Conservation (phyloP, 2,888 invertebrate genomes). For the Lasioglossum zephyrum region DNA sequence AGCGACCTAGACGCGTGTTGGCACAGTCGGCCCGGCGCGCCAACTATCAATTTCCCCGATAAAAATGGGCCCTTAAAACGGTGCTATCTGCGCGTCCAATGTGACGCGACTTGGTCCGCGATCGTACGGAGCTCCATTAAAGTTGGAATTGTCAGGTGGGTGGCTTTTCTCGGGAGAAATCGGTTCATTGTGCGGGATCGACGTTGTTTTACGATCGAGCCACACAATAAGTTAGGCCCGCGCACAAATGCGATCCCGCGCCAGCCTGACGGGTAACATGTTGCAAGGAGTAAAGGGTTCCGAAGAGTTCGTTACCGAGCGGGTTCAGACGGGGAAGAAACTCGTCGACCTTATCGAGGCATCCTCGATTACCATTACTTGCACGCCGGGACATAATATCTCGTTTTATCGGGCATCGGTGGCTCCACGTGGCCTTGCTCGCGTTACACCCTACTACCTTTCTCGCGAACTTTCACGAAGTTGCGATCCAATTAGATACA, state of each 20-base stretch:
- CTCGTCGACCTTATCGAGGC: slow-evolving; percentile 58
- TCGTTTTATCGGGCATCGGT: slow-evolving; percentile 64
- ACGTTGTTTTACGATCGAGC: slow-evolving; percentile 64
- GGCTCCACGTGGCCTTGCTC: slow-evolving; percentile 40
- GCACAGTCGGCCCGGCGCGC: too few relatives aligned
- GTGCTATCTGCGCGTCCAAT: not conserved
- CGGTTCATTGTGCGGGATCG: slow-evolving; percentile 57
- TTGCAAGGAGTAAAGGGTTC: slow-evolving; percentile 40
- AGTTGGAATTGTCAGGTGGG: slow-evolving; percentile 3
- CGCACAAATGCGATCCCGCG: slow-evolving; percentile 41
- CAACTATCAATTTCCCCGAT: not conserved
- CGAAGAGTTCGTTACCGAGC: slow-evolving; percentile 51
- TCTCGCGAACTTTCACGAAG: slow-evolving; percentile 25
- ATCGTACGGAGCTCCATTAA: not conserved
- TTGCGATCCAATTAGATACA: slow-evolving; percentile 60
- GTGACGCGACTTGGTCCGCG: not conserved
- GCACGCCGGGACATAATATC: slow-evolving; percentile 60
- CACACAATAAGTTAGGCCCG: slow-evolving; percentile 54
- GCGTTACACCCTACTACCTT: slow-evolving; percentile 35
- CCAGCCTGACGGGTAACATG: slow-evolving; percentile 54
- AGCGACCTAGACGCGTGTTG: too few relatives aligned
- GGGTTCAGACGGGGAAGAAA: slow-evolving; percentile 36
- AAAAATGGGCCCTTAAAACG: not conserved
- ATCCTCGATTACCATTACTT: slow-evolving; percentile 64
- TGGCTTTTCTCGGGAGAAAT: slow-evolving; percentile 43